A percentile compares a stretch with the other conserved stretches of the same genome.
phyloP scores from a whole-genome alignment of 1,140 invertebrate genomes.

The Drosophila simulans region DNA sequence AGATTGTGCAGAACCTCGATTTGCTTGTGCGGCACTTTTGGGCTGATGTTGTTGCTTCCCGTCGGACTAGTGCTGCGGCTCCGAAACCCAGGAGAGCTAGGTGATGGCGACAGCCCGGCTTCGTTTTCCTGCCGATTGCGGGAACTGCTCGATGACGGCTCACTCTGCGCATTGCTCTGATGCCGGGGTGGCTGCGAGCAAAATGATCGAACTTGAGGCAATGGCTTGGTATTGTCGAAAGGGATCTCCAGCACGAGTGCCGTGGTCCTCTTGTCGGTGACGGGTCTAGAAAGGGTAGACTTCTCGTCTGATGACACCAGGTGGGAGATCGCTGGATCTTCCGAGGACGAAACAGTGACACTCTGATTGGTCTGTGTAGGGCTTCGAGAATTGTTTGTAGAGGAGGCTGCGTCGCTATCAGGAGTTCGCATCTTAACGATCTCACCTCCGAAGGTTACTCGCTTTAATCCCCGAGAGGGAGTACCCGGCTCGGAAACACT shows the following conservation, averaged over 20 bases:
- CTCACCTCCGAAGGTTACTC: slow-evolving; percentile 93
- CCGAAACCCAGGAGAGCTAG: slow-evolving; percentile 74
- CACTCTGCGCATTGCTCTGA: neutral
- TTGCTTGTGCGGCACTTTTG: slow-evolving; percentile 86
- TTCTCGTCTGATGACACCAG: slow-evolving; percentile 1
- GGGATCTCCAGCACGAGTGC: slow-evolving; percentile 72
- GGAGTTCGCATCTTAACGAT: slow-evolving; percentile 92
- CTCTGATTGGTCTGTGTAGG: neutral
- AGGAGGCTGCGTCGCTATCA: slow-evolving; percentile 88
- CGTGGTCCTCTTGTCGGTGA: slow-evolving; percentile 32
- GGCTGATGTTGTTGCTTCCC: slow-evolving; percentile 85
- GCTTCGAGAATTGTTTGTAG: slow-evolving; percentile 30
- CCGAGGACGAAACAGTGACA: neutral
- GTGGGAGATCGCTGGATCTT: neutral
- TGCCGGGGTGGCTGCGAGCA: slow-evolving; percentile 28
- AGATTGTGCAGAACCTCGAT: slow-evolving; percentile 88
- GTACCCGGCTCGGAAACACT: slow-evolving; percentile 48
- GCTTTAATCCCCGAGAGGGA: slow-evolving; percentile 85
- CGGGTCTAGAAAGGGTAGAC: neutral
- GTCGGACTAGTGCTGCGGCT: slow-evolving; percentile 80
- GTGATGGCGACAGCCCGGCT: slow-evolving; percentile 28
- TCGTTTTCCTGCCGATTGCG: slow-evolving; percentile 19
- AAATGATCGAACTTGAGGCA: slow-evolving; percentile 21
- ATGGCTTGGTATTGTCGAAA: slow-evolving; percentile 75
- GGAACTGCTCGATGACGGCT: neutral